Conservation (phyloP, 2,113 vertebrate species). For the Pseudolaguvia tuberculata region DNA sequence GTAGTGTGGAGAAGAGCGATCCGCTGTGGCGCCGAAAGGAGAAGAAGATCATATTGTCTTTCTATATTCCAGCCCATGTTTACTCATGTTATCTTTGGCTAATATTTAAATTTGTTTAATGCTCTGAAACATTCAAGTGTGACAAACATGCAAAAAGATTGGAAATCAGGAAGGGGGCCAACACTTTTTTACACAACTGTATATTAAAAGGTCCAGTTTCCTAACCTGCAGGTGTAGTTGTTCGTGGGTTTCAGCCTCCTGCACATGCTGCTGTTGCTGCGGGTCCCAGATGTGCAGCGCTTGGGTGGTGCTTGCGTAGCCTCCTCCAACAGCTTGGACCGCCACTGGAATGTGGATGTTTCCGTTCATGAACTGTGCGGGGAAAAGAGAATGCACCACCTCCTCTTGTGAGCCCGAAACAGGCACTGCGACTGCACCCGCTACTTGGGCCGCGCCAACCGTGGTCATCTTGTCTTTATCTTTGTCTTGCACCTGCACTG, state of each 20-base stretch:
- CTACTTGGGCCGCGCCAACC: constrained; percentile 39
- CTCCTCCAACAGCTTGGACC: constrained; percentile 92
- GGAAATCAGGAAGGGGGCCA: too few species aligned
- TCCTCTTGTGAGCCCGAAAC: constrained; percentile 79
- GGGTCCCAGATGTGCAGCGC: constrained; percentile 99
- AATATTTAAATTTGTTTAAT: too few species aligned
- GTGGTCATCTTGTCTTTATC: constrained; percentile 74
- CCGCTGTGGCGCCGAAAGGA: too few species aligned
- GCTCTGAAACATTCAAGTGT: too few species aligned
- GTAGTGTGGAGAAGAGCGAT: too few species aligned
- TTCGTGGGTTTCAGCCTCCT: constrained; percentile 71
- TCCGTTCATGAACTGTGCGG: constrained; percentile 98
- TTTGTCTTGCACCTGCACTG: constrained; percentile 88
- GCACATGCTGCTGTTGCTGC: constrained; percentile 77
- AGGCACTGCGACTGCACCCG: constrained; percentile 52
- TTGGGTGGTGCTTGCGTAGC: constrained; percentile 87
- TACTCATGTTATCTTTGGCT: too few species aligned
- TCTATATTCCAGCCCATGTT: too few species aligned
- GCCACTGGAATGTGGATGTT: constrained; percentile 99
- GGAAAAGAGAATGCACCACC: constrained; percentile 96
- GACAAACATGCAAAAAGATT: too few species aligned
- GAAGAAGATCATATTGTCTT: too few species aligned
- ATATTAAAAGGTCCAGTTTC: too few species aligned
- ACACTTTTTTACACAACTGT: too few species aligned
- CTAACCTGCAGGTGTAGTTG: constrained; percentile 87